Evolutionary conservation across 2,113 vertebrate species (phyloP), one percentile per base, ranked within the genome.

Genomic region (Poeciliopsis retropinna): DNA sequence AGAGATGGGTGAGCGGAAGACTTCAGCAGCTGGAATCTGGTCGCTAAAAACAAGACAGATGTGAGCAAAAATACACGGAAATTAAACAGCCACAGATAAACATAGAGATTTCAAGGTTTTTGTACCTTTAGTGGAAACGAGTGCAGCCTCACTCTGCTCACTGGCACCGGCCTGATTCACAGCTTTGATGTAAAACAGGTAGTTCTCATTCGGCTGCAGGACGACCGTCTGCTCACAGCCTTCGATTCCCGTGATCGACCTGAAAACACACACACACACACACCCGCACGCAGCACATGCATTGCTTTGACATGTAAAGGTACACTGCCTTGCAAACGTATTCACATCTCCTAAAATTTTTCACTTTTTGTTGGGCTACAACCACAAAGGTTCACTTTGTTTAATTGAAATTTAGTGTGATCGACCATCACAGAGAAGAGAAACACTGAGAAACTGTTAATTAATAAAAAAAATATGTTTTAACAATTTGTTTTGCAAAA

Each of bases 161-260:
- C 97, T 99, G 85, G 93, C 91, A 75, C 98, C 98, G 57, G 95
- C 96, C 0, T 90, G 44, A 54, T 96, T 99, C 68, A 95, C 95
- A 85, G 97, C 96, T 94, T 95, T 96, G 91, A 99, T 93, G 41
- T 98, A 99, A 92, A 99, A 98, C 87, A 99, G 95, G 85, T 98
- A 99, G 85, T 96, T 99, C 80, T 97, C 95, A 73, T 95, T 96
- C 73, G 98, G 95, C 77, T 97, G 96, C 84, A 99, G 94, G 60
- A 94, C 88, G 78, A 99, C 95, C 83, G 90, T 95, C 85, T 97
- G 90, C 85, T 98, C 96, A 61, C 92, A 92, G 77, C 83, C 91
- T 92, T 85, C 95, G 88, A 99, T 97, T 77, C 96, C 96, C 86
- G 97, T 91, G n/a, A 97, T 95, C 80, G 96, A 97, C 87, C 98